Conservation (phyloP, 2,797 vertebrate genomes). For the Oceanodroma leucorhoa region DNA sequence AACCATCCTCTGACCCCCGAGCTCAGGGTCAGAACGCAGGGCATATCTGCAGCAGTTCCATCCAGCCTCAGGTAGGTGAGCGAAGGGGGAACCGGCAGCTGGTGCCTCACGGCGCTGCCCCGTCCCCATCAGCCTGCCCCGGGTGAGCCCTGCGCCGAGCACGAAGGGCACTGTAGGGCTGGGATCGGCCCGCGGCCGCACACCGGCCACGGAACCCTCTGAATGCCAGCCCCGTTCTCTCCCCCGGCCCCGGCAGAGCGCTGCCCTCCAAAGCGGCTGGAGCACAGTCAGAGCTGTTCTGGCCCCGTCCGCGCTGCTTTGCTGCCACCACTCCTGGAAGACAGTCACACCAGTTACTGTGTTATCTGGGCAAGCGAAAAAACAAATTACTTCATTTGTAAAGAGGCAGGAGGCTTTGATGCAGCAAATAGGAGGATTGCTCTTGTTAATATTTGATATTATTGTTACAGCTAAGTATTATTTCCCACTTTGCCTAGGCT, state of each 20-base stretch:
- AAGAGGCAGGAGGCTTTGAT: background rate
- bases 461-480: background rate
- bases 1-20: background rate
- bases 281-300: too few species aligned
- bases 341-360: background rate
- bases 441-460: background rate
- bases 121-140: fast-evolving
- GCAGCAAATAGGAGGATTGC: background rate
- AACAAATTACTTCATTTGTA: background rate
- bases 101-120: fast-evolving
- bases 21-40: background rate
- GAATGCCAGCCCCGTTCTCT: background rate
- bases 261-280: background rate
- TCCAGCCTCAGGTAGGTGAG: background rate
- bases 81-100: background rate
- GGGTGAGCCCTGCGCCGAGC: fast-evolving
- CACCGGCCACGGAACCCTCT: background rate
- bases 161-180: fast-evolving
- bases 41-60: background rate
- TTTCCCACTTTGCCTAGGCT: background rate
- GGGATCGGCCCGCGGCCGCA: background rate
- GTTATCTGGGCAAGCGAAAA: background rate
- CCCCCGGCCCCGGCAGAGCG: too few species aligned
- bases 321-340: background rate
- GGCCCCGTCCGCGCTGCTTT: background rate